Conservation (phyloP, 2,888 invertebrate species). For the Harmothoe impar region DNA sequence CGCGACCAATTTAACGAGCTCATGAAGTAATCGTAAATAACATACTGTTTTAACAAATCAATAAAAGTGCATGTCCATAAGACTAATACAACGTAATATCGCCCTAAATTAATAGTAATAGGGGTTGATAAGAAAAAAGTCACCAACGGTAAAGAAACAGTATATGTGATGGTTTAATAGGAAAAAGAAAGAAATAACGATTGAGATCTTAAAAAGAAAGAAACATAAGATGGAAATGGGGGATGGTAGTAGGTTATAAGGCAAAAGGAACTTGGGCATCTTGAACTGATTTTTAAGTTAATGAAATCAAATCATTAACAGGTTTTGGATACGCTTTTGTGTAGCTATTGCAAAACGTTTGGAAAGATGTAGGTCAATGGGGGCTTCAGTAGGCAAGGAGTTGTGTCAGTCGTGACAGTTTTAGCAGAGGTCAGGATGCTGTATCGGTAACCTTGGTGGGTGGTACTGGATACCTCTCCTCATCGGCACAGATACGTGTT, state of each 20-base stretch:
- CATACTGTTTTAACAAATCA: neutral
- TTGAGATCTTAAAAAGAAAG: too few species aligned
- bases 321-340: slow-evolving; percentile 45
- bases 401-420: slow-evolving; percentile 7
- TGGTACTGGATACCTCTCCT: neutral
- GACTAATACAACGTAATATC: neutral
- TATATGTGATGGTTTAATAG: too few species aligned
- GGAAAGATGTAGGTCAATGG: slow-evolving; percentile 25
- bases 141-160: too few species aligned
- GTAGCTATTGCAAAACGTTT: slow-evolving; percentile 50
- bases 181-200: too few species aligned
- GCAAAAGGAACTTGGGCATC: neutral
- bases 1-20: slow-evolving; percentile 43
- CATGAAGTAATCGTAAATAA: neutral
- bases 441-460: neutral
- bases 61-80: slow-evolving; percentile 35
- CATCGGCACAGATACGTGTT: neutral
- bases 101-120: neutral
- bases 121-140: neutral
- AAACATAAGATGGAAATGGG: neutral
- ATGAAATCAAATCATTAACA: neutral
- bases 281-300: neutral
- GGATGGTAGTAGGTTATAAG: neutral
- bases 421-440: neutral
- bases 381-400: slow-evolving; percentile 31